Evolutionary conservation across 2,888 invertebrate genomes (phyloP), one percentile per base, ranked within the genome.

Genomic region (Drosophila macrothrix): DNA sequence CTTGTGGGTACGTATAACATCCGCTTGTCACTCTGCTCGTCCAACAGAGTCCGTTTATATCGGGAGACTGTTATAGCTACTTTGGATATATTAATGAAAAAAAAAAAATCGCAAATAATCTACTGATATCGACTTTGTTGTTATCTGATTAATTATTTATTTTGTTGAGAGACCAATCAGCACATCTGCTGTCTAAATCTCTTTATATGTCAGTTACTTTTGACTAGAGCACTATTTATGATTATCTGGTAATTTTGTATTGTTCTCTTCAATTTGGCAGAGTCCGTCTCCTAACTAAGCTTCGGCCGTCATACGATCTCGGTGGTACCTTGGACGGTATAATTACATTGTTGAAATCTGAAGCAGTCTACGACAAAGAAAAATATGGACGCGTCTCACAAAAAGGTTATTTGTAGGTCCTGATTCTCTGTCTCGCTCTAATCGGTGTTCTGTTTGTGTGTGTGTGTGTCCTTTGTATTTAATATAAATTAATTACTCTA

Each of bases 1-100:
- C 33, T 84, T 29, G 72, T 54, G n/a, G 87, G 84, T 88, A 43
- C 4, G 80, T 65, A 60, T 22, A 37, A 28, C 7, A 28, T 28
- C 33, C 10, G 19, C 25, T 28, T 19, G 3, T 29, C 28, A 29
- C 10, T 46, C 25, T 46, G 7, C 22, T 25, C 25, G 14, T 46
- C 46, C 7, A 16, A 25, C 49, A 25, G 25, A 16, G 25, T 25
- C 16, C 25, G 16, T 25, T 25, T 16, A 14, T 49, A 3, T 25
- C 16, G 16, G 14, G 16, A 16, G 25, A 16, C 46, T n/a, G n/a
- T 41, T n/a, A n/a, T n/a, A n/a, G n/a, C n/a, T 14, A 22, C 39
- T n/a, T 46, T 14, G 46, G 14, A 22, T 46, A 16, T 22, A 22
- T 46, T 46, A 14, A 22, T 5, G 1, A 4, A 41, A 41, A 22